These are phyloP conservation scores for Fabriciana adippe DNA, from an alignment of 2,888 invertebrate species.

Conservation along the genomic window DNA sequence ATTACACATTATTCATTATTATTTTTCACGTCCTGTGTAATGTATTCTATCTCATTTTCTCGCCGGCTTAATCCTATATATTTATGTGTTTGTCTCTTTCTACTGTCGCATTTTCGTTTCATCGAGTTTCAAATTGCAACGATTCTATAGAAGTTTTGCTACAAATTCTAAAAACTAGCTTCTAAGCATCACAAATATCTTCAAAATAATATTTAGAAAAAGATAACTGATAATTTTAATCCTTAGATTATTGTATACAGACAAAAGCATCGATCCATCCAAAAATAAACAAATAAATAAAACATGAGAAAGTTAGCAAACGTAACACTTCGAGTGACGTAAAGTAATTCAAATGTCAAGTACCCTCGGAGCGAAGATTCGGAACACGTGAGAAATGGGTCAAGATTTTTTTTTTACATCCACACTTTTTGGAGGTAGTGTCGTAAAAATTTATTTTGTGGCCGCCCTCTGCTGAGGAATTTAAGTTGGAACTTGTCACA, in stretches of 20 bases:
- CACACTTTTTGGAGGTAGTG: constrained; percentile 29
- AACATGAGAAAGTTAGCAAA: constrained; percentile 31
- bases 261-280: not conserved
- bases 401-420: constrained; percentile 36
- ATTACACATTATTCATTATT: too few species aligned
- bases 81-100: too few species aligned
- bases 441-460: constrained; percentile 19
- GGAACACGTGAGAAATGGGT: constrained; percentile 37
- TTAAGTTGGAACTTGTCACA: constrained; percentile 1
- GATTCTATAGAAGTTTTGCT: too few species aligned
- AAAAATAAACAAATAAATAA: constrained; percentile 14
- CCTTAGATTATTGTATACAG: not conserved
- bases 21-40: too few species aligned
- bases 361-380: constrained; percentile 37
- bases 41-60: too few species aligned
- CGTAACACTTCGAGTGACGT: constrained; percentile 36
- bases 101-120: too few species aligned
- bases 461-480: not conserved
- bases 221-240: too few species aligned
- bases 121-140: too few species aligned
- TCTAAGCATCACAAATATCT: too few species aligned
- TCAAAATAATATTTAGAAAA: too few species aligned
- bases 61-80: too few species aligned
- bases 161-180: too few species aligned
- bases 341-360: constrained; percentile 39